Evolutionary conservation across 1,140 invertebrate genomes (phyloP).

Genomic region (Ericerus pela): DNA sequence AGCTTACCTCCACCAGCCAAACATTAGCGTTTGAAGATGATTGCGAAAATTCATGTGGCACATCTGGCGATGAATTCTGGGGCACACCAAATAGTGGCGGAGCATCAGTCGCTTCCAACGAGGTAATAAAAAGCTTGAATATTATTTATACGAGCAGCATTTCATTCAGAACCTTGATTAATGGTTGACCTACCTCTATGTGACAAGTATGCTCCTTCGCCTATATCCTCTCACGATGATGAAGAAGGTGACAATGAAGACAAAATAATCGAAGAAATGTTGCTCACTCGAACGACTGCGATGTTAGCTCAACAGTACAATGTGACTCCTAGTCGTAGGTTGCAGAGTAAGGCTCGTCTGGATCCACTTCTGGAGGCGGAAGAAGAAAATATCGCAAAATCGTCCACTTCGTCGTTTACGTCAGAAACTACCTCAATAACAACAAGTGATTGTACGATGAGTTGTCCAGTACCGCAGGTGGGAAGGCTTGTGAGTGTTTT

Average conservation of each 20-base stretch:
- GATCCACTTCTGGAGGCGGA: neutral
- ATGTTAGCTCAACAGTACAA: constrained; percentile 5
- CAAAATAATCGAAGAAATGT: constrained; percentile 1
- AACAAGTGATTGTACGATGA: neutral
- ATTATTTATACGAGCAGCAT: too few relatives aligned
- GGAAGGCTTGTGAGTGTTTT: neutral
- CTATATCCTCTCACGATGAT: neutral
- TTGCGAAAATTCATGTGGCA: constrained; percentile 55
- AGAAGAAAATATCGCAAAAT: constrained; percentile 2
- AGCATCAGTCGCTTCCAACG: constrained; percentile 11
- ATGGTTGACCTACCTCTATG: too few relatives aligned
- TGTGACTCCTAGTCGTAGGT: neutral
- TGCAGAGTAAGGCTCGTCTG: neutral
- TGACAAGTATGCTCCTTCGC: neutral
- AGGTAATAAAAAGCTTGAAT: too few relatives aligned
- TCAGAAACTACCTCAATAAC: neutral
- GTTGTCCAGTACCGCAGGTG: neutral
- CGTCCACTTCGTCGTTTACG: neutral
- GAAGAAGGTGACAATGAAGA: neutral
- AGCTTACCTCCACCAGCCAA: neutral
- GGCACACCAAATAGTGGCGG: constrained; percentile 66
- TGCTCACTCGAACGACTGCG: neutral
- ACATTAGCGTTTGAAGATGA: constrained; percentile 32
- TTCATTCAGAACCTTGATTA: too few relatives aligned
- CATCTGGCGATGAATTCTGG: constrained; percentile 69